Conservation (phyloP, 2,888 invertebrate species). For the Pachliopta kotzebuea region DNA sequence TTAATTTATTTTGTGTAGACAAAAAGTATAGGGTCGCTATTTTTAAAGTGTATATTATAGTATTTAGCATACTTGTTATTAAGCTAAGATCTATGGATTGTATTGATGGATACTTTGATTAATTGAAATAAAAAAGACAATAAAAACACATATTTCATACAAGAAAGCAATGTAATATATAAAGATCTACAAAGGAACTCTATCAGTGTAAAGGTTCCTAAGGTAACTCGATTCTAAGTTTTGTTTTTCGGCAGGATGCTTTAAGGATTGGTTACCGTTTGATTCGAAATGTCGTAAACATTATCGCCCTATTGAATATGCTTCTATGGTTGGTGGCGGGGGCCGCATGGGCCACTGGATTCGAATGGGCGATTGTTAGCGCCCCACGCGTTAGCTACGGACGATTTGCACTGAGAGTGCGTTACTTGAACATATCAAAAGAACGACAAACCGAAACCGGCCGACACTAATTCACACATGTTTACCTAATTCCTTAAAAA, state of each 20-base stretch:
- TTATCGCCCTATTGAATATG: constrained; percentile 16
- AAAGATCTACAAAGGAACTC: no score
- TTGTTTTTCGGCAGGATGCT: not conserved
- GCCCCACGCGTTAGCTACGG: constrained; percentile 33
- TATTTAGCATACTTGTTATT: no score
- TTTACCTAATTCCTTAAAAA: not conserved
- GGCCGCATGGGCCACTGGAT: constrained; percentile 39
- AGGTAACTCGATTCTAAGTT: not conserved
- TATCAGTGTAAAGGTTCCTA: no score
- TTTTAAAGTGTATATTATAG: no score
- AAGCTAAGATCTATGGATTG: no score
- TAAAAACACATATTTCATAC: no score
- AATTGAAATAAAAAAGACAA: no score
- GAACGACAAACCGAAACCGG: constrained; percentile 1
- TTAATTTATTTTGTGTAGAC: no score
- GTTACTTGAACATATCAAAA: constrained; percentile 22
- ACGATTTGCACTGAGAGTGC: constrained; percentile 32
- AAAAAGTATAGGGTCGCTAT: no score
- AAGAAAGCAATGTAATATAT: no score
- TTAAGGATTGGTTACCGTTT: not conserved
- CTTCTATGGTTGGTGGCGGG: constrained; percentile 33
- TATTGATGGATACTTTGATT: no score
- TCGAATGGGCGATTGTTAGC: constrained; percentile 38
- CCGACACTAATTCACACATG: not conserved
- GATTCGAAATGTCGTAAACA: constrained; percentile 11